Conservation (phyloP, 2,113 vertebrate genomes). For the Callochromis pleurospilus region DNA sequence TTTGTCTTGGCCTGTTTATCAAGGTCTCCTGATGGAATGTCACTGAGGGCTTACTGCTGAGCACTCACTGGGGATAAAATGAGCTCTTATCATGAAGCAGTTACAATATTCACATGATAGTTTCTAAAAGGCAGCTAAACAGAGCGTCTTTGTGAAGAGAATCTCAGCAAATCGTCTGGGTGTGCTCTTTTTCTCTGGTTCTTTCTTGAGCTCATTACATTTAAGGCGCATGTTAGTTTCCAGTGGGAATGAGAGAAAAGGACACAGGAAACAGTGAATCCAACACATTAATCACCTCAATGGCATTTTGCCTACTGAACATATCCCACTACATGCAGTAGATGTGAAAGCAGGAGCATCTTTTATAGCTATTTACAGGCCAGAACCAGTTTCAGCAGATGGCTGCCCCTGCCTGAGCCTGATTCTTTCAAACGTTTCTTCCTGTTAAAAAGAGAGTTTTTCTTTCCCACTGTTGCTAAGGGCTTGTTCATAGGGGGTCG, state of each 20-base stretch:
- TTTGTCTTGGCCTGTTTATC: slow-evolving; percentile 43
- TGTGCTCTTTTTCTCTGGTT: neutral
- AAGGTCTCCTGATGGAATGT: slow-evolving; percentile 10
- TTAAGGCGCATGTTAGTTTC: neutral
- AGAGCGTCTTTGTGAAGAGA: neutral
- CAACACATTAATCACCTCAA: neutral
- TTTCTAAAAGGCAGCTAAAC: neutral
- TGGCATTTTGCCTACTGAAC: neutral
- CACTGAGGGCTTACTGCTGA: neutral
- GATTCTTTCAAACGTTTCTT: neutral
- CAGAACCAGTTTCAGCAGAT: neutral
- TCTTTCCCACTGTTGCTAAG: neutral
- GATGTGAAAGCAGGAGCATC: neutral
- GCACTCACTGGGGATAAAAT: neutral
- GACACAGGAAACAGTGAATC: neutral
- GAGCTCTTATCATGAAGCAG: neutral
- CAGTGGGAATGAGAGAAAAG: neutral
- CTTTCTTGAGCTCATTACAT: neutral
- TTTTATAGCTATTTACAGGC: neutral
- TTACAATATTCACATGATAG: neutral
- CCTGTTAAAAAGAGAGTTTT: neutral
- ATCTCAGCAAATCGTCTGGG: neutral
- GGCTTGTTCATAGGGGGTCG: neutral
- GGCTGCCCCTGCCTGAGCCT: neutral
- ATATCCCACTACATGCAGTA: neutral